Base-by-base conservation (phyloP, 2,888 invertebrate species). In the Eupithecia insigniata region DNA sequence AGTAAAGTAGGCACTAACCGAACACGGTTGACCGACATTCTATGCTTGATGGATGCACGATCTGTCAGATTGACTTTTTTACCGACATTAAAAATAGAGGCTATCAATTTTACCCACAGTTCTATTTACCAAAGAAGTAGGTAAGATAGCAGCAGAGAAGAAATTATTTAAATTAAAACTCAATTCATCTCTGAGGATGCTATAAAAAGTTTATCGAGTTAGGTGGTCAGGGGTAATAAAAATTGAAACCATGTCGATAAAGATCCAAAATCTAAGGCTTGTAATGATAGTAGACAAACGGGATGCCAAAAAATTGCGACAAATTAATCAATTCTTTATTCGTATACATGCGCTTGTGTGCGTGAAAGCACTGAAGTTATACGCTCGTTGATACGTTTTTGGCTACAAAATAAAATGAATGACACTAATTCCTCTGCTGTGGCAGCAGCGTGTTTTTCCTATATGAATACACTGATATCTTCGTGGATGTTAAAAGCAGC, bases 1-100 rank as follows among this genome's bases (percentile, higher is more conserved):
- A 58, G 67, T 66, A 30, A 36, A 34, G 62, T 22, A 66, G 64
- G 51, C 62, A 66, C 66, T 62, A 62, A 34, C 64, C 18, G 46
- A 62, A 34, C 62, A 71, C 55, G 71, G 68, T 68, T 71, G 70
- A 67, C 70, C 55, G 70, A 77, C 68, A 71, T 77, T 73, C 66
- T 67, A 69, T 75, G 70, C 75, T 61, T 75, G 70, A 72, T 74
- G 69, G 68, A 74, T 75, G 39, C 61, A 69, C 70, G 39, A 51
- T 69, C 66, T 73, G 70, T 32, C 68, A 67, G 66, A 70, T 65
- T 46, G 64, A 64, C 67, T 60, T 58, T 46, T 65, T n/a, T 10
- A 68, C 64, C 18, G n/a, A 51, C 66, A 32, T 4, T 51, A 10
- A 66, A 66, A 46, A 66, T 34, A 18, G 51, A 51, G 18, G 51